Evolutionary conservation across 2,113 vertebrate genomes (phyloP), one percentile per base, ranked within the genome.

Genomic region (Cyprinodon variegatus): DNA sequence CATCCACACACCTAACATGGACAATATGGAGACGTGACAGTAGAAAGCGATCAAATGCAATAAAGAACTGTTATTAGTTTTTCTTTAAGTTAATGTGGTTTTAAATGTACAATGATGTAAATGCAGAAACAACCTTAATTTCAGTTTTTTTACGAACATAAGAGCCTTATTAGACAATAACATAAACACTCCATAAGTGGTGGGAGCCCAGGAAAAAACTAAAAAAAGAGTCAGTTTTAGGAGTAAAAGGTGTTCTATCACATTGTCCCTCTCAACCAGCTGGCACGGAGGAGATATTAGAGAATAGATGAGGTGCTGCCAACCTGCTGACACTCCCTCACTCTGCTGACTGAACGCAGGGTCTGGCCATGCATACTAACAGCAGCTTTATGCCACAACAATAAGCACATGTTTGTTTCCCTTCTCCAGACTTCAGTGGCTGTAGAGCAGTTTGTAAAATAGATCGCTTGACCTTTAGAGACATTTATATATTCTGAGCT

Each of bases 271-370:
- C 77, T 57, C 8, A 69, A 81, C 79, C 82, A 78, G 83, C 79
- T 84, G 85, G 74, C 72, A 76, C 61, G 68, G 67, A 60, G 78
- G 62, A 87, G 79, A 84, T 85, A 82, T 76, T 77, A 73, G 70
- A 80, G 65, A 81, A 89, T 76, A 70, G 78, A 87, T 79, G 43
- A 72, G 48, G 65, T 37, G 6, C 71, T 63, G 74, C 45, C 76
- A 81, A 67, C 82, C 74, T 61, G 61, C 67, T 14, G 3, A 83
- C 59, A 67, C 37, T 9, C 59, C 61, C 68, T 70, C 41, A 48
- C 65, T 60, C 53, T 20, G 39, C 70, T 20, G 57, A 79, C 43
- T 72, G 75, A 77, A 69, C 45, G 39, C 15, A 60, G 61, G 48
- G 61, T 38, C 11, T 64, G 13, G 11, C 17, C 37, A 0, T 45